Percentiles rank a stretch among this genome's conserved stretches.
These are phyloP conservation scores for Ennomos erosarius DNA, from an alignment of 2,888 invertebrate genomes.

Conservation along the genomic window DNA sequence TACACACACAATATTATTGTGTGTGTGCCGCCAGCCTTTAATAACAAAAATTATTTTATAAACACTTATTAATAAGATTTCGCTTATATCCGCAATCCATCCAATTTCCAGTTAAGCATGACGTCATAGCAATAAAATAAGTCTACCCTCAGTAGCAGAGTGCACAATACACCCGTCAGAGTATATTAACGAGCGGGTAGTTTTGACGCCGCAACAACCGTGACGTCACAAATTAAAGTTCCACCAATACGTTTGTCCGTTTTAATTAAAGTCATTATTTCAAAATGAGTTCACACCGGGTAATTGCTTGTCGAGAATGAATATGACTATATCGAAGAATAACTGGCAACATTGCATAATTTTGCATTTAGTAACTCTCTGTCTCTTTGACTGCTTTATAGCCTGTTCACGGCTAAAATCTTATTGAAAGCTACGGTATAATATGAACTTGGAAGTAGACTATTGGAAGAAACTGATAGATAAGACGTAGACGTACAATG, in stretches of 20 bases:
- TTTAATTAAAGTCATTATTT: conserved; percentile 57
- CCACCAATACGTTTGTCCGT: conserved; percentile 45
- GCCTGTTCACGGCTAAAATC: too few relatives aligned
- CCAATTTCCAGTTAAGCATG: not conserved
- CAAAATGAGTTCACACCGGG: conserved; percentile 46
- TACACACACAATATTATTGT: too few relatives aligned
- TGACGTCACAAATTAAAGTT: conserved; percentile 30
- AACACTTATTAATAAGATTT: too few relatives aligned
- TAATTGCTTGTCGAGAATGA: conserved; percentile 50
- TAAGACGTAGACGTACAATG: too few relatives aligned
- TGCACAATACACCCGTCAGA: conserved; percentile 13
- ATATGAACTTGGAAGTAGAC: too few relatives aligned
- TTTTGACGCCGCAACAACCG: conserved; percentile 14
- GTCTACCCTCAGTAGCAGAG: not conserved
- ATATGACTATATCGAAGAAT: conserved; percentile 11
- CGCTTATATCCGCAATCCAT: too few relatives aligned
- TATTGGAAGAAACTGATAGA: too few relatives aligned
- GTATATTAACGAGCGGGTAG: conserved; percentile 14
- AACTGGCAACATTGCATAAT: not conserved
- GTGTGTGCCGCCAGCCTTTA: too few relatives aligned
- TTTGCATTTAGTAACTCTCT: too few relatives aligned
- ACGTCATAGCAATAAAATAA: not conserved
- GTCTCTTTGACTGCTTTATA: too few relatives aligned
- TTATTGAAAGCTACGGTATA: too few relatives aligned
- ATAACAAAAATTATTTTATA: too few relatives aligned